Evolutionary conservation across 2,113 vertebrate species (phyloP).

Genomic region (Periophthalmodon schlosseri): DNA sequence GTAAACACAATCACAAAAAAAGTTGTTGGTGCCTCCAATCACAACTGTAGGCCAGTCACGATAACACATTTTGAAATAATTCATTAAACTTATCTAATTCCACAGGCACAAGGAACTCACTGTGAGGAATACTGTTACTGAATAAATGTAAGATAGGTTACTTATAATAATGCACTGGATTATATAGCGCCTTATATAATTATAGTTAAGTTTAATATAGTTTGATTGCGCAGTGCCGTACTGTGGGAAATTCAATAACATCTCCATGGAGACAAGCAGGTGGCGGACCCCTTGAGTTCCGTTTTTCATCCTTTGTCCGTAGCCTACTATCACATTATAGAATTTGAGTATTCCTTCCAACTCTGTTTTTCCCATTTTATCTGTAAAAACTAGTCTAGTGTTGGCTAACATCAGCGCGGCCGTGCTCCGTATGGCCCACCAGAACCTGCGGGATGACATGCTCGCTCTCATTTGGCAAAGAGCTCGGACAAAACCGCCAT

Average conservation of each 20-base stretch:
- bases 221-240: neutral
- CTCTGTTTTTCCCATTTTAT: constrained; percentile 13
- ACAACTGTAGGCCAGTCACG: too few species aligned
- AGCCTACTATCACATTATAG: neutral
- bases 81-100: too few species aligned
- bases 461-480: constrained; percentile 51
- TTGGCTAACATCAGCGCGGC: constrained; percentile 31
- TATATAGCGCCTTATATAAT: too few species aligned
- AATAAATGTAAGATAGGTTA: too few species aligned
- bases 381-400: constrained; percentile 34
- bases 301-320: neutral
- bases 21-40: too few species aligned
- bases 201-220: too few species aligned
- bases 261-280: neutral
- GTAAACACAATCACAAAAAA: too few species aligned
- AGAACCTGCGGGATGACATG: constrained; percentile 56
- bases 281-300: neutral
- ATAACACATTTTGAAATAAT: too few species aligned
- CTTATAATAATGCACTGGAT: too few species aligned
- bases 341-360: neutral
- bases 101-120: too few species aligned
- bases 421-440: constrained; percentile 49
- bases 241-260: neutral
- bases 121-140: too few species aligned
- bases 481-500: constrained; percentile 26